Base-by-base conservation (phyloP, 2,113 vertebrate species). In the Morphnarchus princeps region DNA sequence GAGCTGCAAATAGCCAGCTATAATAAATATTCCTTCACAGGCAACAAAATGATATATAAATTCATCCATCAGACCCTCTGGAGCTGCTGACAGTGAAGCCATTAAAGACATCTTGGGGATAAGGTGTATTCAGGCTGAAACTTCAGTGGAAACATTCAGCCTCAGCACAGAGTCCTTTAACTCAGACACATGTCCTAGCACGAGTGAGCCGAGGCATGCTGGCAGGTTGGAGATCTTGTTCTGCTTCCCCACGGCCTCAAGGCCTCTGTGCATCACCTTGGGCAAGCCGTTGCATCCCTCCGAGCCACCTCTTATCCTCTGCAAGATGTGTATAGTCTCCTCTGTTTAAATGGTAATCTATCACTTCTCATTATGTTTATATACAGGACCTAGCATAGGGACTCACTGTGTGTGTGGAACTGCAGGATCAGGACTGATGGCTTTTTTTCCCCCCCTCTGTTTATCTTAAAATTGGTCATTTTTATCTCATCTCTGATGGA, bases 1-100 rank as follows among this genome's bases (percentile, higher is more conserved):
- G 40, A 89, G 62, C 45, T 79, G 66, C 70, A 93, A 91, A 94
- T 20, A 91, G 25, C 6, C 87, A 82, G 49, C 19, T 89, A 24
- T 61, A 89, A 95, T 62, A 97, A 92, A 95, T 93, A 95, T 90
- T 89, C 77, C 49, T 95, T 91, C 54, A 66, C 5, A 2, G 73
- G 70, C 67, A 90, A 77, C 18, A 91, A 83, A 90, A 77, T 73
- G 34, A 52, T 73, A 42, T 34, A 87, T 82, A 91, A 97, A 93
- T 93, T 66, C 61, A 94, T 91, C 58, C 74, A 77, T 63, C 91
- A 91, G 78, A 21, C 36, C 49, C 58, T 91, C 66, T 77, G 70
- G 84, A 95, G 62, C 66, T 77, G 49, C 78, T 88, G 74, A 73
- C 78, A 95, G 78, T 55, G 81, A 94, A 91, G 54, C 6, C 38